phyloP scores from a whole-genome alignment of 1,140 invertebrate genomes.

The Zaprionus ghesquierei region DNA sequence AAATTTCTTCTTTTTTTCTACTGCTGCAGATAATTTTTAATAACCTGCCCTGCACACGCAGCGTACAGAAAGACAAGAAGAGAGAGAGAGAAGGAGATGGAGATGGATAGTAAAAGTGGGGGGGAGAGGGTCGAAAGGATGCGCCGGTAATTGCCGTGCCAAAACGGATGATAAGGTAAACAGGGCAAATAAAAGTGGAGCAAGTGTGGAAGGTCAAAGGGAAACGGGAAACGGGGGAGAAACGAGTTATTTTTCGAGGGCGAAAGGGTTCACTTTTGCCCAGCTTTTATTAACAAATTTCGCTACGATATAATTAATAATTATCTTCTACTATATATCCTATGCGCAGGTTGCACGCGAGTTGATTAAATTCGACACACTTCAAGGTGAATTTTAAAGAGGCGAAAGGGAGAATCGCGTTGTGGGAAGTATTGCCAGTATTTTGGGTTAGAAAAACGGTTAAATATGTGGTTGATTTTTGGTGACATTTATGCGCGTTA shows the following conservation, averaged over 20 bases:
- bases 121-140: conserved; percentile 53
- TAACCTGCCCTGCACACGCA: conserved; percentile 49
- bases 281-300: conserved; percentile 78
- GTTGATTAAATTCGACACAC: conserved; percentile 78
- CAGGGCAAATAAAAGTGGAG: conserved; percentile 12
- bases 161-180: conserved; percentile 58
- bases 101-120: background rate
- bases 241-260: background rate
- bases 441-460: conserved; percentile 57
- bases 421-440: conserved; percentile 3
- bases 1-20: conserved; percentile 49
- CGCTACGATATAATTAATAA: conserved; percentile 64
- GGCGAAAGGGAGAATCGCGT: background rate
- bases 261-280: conserved; percentile 60
- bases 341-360: conserved; percentile 44
- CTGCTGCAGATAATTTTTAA: conserved; percentile 64
- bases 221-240: background rate
- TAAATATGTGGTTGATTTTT: conserved; percentile 51
- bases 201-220: background rate
- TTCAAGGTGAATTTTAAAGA: conserved; percentile 39
- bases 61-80: background rate
- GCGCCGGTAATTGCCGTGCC: conserved; percentile 70
- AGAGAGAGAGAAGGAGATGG: background rate
- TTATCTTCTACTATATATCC: conserved; percentile 24
- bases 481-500: conserved; percentile 57